Evolutionary conservation across 2,888 invertebrate species (phyloP), one percentile per base, ranked within the genome.

Genomic region (Timema podura): DNA sequence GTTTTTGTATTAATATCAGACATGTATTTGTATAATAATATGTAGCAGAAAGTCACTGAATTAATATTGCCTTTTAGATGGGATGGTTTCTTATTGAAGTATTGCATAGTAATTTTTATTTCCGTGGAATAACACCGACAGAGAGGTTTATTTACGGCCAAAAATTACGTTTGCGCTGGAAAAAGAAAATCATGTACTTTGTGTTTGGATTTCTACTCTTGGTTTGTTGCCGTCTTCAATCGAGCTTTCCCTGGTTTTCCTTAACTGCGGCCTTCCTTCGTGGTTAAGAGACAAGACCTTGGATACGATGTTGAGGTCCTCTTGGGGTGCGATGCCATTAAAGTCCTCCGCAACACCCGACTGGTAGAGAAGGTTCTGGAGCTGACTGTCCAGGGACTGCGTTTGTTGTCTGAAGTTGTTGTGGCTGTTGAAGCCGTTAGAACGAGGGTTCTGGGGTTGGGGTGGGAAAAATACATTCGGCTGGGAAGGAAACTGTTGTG

Each of bases 281-380:
- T 92, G 92, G 80, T 93, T 92, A 69, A 92, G 81, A 9, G 92
- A 91, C 76, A 93, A 81, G 72, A 93, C 90, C 82, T 92, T 92
- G 64, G 91, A 89, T 49, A 93, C 91, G 76, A 93, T 90, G 79
- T 90, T 91, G 67, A 93, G 82, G 80, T 93, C 92, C 79, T 92
- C 92, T 70, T 87, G 86, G 73, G 82, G 83, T 75, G 87, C 85
- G 61, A 83, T 83, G 47, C 80, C 81, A 47, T 77, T 77, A 10
- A 81, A 73, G 49, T 80, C 80, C 0, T 76, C 77, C 59, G 87
- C 87, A 57, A 91, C 83, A 49, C 90, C 90, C 66, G 88, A 88
- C 78, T 89, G 88, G 67, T 84, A 84, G 16, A 91, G 79, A 64
- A 91, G 81, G 75, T 87, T 86, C 76, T 88, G 88, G 65, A 91